Evolutionary conservation across 1,140 invertebrate species (phyloP), one percentile per base, ranked within the genome.

Genomic region (Brachionus angularis): DNA sequence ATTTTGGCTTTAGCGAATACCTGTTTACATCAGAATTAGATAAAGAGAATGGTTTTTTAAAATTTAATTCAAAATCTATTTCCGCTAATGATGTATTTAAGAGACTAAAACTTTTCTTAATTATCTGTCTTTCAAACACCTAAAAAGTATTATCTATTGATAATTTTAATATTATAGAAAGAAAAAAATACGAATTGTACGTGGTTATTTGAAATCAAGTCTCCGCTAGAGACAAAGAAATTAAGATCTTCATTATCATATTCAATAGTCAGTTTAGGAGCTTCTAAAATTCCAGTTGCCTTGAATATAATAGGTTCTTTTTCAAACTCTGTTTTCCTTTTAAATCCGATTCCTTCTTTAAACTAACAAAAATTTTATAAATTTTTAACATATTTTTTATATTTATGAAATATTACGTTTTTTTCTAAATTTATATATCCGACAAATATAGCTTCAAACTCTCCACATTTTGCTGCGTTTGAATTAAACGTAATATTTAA

Each of bases 361-460:
- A 67, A 46, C 62, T 67, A 18, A 18, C 8, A 12, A 33, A 31
- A 44, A n/a, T 23, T 12, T 4, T 29, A 67, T 21, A 29, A 67
- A 31, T 46, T 34, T 0, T 46, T 50, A 21, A 34, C 31, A 10
- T 4, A n/a, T 21, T 10, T 1, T 36, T 29, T 47, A 1, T n/a
- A n/a, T n/a, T n/a, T n/a, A n/a, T n/a, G n/a, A n/a, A n/a, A 1
- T 31, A 1, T 67, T 67, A 67, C 62, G 23, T 67, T 10, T 18
- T 67, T 18, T 1, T 29, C 16, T 21, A 67, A 14, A n/a, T 12
- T 12, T 12, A 47, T 4, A 23, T 67, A 67, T n/a, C 62, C 62
- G 5, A 67, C 42, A 67, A 67, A 67, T 21, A 67, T 50, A 16
- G 62, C 62, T 23, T 67, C 62, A 67, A 47, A 67, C 8, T 18